phyloP scores from a whole-genome alignment of 37 sponge, comb jelly and placozoan species.

The Halichondria panicea region DNA sequence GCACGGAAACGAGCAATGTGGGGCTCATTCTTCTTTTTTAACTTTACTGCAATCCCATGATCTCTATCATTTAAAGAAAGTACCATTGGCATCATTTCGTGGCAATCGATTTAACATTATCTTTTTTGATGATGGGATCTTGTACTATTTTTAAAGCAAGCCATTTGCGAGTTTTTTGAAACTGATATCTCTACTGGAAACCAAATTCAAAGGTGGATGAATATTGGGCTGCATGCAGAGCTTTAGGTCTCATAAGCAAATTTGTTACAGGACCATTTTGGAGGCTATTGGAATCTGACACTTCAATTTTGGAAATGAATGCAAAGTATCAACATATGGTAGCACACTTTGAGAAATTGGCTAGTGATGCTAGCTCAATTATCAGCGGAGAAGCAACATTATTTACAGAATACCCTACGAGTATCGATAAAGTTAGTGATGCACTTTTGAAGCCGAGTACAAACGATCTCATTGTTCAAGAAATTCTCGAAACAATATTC shows the following conservation, averaged over 20 bases:
- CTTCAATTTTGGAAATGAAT: constrained; percentile 43
- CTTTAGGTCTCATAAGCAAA: constrained; percentile 40
- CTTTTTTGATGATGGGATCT: constrained; percentile 20
- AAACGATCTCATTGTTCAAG: constrained; percentile 4
- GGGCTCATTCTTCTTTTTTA: not conserved
- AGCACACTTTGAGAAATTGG: constrained; percentile 9
- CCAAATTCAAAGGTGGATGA: constrained; percentile 13
- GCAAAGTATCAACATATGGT: constrained; percentile 3
- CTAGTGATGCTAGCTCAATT: constrained; percentile 11
- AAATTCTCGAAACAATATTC: constrained; percentile 1
- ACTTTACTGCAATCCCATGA: constrained; percentile 2
- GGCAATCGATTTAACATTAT: constrained; percentile 19
- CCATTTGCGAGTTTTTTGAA: not conserved
- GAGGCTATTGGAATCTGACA: constrained; percentile 36
- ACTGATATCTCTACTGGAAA: no score
- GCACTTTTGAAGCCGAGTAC: not conserved
- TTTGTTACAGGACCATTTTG: constrained; percentile 50
- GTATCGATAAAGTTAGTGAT: constrained; percentile 9
- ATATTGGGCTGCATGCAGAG: constrained; percentile 29
- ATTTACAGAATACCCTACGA: constrained; percentile 4
- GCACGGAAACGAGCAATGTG: constrained; percentile 34
- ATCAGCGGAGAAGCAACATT: constrained; percentile 21
- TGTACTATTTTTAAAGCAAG: constrained; percentile 13
- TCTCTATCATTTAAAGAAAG: not conserved
- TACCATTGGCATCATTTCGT: constrained; percentile 12